Conservation (phyloP, 1,140 invertebrate genomes). For the Bombus breviceps region DNA sequence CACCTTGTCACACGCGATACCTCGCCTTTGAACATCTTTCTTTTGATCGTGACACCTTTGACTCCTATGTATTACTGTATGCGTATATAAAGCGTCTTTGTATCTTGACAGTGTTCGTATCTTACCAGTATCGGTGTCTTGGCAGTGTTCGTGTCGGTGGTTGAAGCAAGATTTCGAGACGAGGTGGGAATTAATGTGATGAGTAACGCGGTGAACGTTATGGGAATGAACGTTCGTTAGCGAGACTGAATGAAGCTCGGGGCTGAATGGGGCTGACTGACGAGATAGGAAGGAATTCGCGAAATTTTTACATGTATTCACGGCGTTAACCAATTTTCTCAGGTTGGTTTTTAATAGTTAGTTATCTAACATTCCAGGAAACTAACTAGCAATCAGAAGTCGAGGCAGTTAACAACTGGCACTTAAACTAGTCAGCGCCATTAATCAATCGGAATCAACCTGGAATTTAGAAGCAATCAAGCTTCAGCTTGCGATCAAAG, state of each 20-base stretch:
- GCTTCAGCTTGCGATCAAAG: neutral
- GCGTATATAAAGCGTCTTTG: neutral
- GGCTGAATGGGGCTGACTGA: neutral
- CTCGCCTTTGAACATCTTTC: neutral
- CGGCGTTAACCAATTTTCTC: neutral
- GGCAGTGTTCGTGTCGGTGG: neutral
- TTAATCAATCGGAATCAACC: neutral
- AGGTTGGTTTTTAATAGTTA: neutral
- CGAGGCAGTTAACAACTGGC: neutral
- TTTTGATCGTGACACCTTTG: neutral
- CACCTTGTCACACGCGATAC: neutral
- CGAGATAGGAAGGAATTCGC: neutral
- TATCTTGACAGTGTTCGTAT: too few species aligned
- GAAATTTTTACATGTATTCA: neutral
- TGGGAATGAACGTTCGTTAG: neutral
- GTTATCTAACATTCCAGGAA: neutral
- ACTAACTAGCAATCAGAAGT: neutral
- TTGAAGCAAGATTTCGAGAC: neutral
- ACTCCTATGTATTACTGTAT: neutral
- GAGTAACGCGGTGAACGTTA: neutral
- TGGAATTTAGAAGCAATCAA: neutral
- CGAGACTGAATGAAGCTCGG: neutral
- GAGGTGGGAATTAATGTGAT: slow-evolving; percentile 8
- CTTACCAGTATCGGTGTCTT: too few species aligned
- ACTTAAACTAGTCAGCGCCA: neutral